These are phyloP conservation scores for Clunio marinus DNA, from an alignment of 2,888 invertebrate genomes.

Conservation along the genomic window DNA sequence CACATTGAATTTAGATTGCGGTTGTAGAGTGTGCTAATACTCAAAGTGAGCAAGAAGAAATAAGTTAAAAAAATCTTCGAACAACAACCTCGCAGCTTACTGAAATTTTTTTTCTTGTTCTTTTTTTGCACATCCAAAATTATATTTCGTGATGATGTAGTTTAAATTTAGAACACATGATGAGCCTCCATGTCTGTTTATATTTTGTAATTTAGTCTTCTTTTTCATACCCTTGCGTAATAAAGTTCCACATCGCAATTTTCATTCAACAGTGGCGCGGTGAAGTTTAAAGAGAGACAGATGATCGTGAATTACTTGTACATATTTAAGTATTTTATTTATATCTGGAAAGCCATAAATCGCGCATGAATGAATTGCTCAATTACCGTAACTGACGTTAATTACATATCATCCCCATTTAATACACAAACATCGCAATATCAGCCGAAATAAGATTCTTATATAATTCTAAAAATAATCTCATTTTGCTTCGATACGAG, in stretches of 20 bases:
- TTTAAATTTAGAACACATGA: slow-evolving; percentile 29
- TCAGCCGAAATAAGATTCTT: neutral
- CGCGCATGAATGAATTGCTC: slow-evolving; percentile 17
- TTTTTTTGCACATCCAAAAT: slow-evolving; percentile 27
- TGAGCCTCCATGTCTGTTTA: slow-evolving; percentile 23
- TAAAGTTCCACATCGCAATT: no score
- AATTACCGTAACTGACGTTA: slow-evolving; percentile 27
- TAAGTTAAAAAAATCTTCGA: slow-evolving; percentile 4
- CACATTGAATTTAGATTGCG: neutral
- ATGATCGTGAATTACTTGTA: neutral
- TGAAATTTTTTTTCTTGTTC: neutral
- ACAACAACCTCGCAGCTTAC: slow-evolving; percentile 16
- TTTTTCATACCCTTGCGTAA: neutral
- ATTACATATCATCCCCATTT: slow-evolving; percentile 5
- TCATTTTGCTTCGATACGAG: neutral
- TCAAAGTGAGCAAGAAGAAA: no score
- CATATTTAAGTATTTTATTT: no score
- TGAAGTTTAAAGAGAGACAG: no score
- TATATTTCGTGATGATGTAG: slow-evolving; percentile 5
- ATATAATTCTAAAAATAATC: neutral
- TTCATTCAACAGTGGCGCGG: no score
- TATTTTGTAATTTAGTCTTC: neutral
- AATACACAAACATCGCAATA: neutral
- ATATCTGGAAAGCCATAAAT: slow-evolving; percentile 7
- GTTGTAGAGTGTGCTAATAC: no score